Evolutionary conservation across 2,888 invertebrate genomes (phyloP).

Genomic region (Apocheima hispidaria): DNA sequence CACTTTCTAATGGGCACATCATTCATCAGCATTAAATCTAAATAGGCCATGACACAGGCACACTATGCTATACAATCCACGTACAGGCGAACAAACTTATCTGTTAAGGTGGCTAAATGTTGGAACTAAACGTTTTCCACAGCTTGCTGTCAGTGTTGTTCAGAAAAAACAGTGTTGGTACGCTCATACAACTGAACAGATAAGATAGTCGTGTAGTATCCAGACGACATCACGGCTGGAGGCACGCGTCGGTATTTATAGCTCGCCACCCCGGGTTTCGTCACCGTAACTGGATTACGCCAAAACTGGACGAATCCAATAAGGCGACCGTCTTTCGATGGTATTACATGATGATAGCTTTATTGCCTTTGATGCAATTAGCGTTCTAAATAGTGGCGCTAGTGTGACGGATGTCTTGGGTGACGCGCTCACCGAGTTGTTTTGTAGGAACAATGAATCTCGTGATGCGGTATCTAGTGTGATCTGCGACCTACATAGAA

Average conservation of each 20-base stretch:
- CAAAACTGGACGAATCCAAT: constrained; percentile 55
- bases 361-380: constrained; percentile 37
- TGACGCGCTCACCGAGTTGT: background rate
- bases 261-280: constrained; percentile 76
- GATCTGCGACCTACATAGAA: constrained; percentile 19
- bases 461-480: too few species aligned
- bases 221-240: constrained; percentile 64
- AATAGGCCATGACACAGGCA: constrained; percentile 31
- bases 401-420: constrained; percentile 9
- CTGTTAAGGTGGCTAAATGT: background rate
- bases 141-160: background rate
- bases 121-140: background rate
- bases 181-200: background rate
- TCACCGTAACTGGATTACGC: constrained; percentile 65
- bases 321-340: constrained; percentile 41
- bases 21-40: constrained; percentile 18
- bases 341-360: constrained; percentile 39
- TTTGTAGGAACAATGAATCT: background rate
- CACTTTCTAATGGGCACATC: constrained; percentile 17
- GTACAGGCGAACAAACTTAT: background rate
- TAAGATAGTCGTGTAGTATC: constrained; percentile 46
- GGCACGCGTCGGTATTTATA: constrained; percentile 76
- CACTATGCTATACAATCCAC: constrained; percentile 14
- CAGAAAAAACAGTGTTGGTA: background rate
- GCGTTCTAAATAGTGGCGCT: constrained; percentile 1